Percentiles rank a stretch among this genome's conserved stretches.
phyloP scores from a whole-genome alignment of 2,888 invertebrate species.

The Phania funesta region DNA sequence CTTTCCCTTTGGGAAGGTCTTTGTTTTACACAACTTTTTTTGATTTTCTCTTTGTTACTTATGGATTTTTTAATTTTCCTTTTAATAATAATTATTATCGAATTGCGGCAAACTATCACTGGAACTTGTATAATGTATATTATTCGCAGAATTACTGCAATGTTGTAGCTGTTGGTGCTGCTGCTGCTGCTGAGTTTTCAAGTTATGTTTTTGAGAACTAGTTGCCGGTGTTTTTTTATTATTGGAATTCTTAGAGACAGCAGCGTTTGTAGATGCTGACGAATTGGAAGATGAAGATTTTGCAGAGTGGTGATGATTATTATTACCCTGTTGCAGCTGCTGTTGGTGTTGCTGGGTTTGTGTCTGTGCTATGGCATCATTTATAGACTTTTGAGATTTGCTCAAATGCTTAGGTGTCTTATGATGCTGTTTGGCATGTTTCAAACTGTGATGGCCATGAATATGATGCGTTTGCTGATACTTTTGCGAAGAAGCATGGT shows the following conservation, averaged over 20 bases:
- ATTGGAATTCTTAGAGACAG: slow-evolving; percentile 30
- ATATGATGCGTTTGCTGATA: slow-evolving; percentile 65
- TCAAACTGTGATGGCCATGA: slow-evolving; percentile 75
- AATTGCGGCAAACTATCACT: slow-evolving; percentile 79
- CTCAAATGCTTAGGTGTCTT: slow-evolving; percentile 62
- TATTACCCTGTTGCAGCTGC: not conserved
- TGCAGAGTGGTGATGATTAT: slow-evolving; percentile 11
- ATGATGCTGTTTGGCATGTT: slow-evolving; percentile 71
- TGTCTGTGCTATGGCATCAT: slow-evolving; percentile 64
- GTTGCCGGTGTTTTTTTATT: slow-evolving; percentile 46
- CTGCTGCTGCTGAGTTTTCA: slow-evolving; percentile 49
- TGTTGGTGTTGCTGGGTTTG: slow-evolving; percentile 39
- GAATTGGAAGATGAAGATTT: slow-evolving; percentile 58
- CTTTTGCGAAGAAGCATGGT: slow-evolving; percentile 70
- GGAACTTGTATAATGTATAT: slow-evolving; percentile 76
- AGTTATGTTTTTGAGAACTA: slow-evolving; percentile 34
- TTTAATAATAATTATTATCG: slow-evolving; percentile 74
- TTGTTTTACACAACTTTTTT: slow-evolving; percentile 11
- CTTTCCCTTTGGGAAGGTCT: not conserved
- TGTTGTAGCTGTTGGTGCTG: slow-evolving; percentile 68
- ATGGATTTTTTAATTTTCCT: not conserved
- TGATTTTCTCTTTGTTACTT: slow-evolving; percentile 1
- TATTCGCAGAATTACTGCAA: slow-evolving; percentile 65
- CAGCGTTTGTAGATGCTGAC: slow-evolving; percentile 39
- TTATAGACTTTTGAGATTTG: slow-evolving; percentile 67